These are phyloP conservation scores for Papilio aristodemus DNA, from an alignment of 1,140 invertebrate species.

Conservation along the genomic window DNA sequence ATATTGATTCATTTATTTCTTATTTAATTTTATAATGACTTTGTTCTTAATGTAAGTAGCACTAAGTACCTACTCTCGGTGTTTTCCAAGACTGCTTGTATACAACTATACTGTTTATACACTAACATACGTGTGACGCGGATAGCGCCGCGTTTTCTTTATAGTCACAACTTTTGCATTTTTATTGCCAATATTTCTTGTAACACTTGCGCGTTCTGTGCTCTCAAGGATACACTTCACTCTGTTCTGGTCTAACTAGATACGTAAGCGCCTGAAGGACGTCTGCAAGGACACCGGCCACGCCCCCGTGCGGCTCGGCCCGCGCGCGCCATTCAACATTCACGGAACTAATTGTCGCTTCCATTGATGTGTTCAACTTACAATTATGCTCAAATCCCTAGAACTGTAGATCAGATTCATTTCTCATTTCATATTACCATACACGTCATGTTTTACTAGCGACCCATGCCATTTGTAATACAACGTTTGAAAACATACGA, in stretches of 20 bases:
- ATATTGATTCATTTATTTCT: conserved; percentile 57
- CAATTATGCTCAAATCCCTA: conserved; percentile 63
- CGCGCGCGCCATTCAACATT: conserved; percentile 45
- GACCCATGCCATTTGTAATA: neutral
- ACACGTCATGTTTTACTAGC: conserved; percentile 5
- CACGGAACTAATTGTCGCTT: conserved; percentile 57
- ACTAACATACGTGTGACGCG: conserved; percentile 64
- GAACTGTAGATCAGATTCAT: conserved; percentile 44
- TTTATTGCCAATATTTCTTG: conserved; percentile 76
- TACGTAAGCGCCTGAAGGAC: conserved; percentile 49
- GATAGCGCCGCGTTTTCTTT: conserved; percentile 53
- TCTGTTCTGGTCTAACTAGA: conserved; percentile 66
- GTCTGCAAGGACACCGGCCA: neutral
- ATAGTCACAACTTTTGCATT: conserved; percentile 79
- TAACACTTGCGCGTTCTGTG: conserved; percentile 60
- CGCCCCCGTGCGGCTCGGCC: conserved; percentile 36
- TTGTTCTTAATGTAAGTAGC: conserved; percentile 71
- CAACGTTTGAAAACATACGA: neutral
- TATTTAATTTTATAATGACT: conserved; percentile 75
- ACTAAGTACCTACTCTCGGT: conserved; percentile 78
- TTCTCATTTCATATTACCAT: conserved; percentile 42
- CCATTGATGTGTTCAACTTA: conserved; percentile 74
- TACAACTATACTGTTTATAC: conserved; percentile 77
- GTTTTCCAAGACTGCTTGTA: conserved; percentile 80
- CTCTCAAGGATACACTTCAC: conserved; percentile 55